A percentile compares a stretch with the other conserved stretches of the same genome.
Conservation (phyloP, 2,113 vertebrate species). For the Neolamprologus falcicula region DNA sequence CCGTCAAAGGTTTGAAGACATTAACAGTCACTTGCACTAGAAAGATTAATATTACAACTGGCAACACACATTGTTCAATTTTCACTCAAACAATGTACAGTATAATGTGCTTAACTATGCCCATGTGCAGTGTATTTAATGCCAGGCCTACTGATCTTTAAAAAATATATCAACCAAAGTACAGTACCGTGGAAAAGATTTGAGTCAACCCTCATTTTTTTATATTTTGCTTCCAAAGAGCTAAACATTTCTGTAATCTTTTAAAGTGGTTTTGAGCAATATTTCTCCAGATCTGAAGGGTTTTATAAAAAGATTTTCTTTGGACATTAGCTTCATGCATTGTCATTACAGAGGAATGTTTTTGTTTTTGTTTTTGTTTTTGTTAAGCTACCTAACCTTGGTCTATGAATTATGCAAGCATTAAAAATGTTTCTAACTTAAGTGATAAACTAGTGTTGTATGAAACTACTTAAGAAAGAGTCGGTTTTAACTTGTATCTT, state of each 20-base stretch:
- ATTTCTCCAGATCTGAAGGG: neutral
- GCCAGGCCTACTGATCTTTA: neutral
- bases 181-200: neutral
- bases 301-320: neutral
- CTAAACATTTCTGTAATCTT: neutral
- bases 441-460: neutral
- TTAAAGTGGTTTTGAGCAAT: neutral
- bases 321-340: neutral
- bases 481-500: neutral
- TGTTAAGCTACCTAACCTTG: neutral
- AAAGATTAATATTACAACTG: neutral
- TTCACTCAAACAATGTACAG: neutral
- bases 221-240: neutral
- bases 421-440: neutral
- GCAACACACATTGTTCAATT: neutral
- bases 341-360: neutral
- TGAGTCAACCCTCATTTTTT: neutral
- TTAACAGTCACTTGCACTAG: neutral
- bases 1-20: neutral
- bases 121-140: neutral
- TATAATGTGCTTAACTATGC: neutral
- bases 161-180: neutral
- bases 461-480: neutral
- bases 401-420: neutral
- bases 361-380: neutral